Evolutionary conservation across 2,113 vertebrate species (phyloP).

Genomic region (Nansenia antarctica): DNA sequence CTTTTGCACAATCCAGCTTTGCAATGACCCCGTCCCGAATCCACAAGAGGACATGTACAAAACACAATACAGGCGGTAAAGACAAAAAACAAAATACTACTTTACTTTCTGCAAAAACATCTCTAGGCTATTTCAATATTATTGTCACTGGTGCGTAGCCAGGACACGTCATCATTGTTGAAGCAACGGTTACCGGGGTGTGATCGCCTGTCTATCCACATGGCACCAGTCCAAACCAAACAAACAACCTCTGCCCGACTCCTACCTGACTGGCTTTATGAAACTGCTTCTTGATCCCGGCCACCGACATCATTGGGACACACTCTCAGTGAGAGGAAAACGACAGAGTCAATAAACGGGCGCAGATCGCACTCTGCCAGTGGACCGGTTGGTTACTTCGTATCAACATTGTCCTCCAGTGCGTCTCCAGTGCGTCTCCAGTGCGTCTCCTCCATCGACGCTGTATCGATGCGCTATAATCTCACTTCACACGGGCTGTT

Average conservation of each 20-base stretch:
- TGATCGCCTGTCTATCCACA: not conserved
- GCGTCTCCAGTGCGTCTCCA: not conserved
- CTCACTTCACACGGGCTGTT: not conserved
- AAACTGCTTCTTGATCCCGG: constrained; percentile 92
- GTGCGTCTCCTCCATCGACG: not conserved
- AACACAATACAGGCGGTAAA: too few relatives aligned
- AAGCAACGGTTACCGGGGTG: not conserved
- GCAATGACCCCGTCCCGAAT: too few relatives aligned
- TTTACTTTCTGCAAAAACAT: too few relatives aligned
- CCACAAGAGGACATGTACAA: too few relatives aligned
- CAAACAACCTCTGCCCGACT: constrained; percentile 9
- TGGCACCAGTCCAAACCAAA: not conserved
- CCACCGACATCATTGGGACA: constrained; percentile 80
- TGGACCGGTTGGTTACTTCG: not conserved
- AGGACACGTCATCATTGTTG: not conserved
- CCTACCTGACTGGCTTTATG: constrained; percentile 93
- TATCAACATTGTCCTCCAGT: not conserved
- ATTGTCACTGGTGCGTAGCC: not conserved
- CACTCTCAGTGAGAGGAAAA: not conserved
- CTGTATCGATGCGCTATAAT: not conserved
- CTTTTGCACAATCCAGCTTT: too few relatives aligned
- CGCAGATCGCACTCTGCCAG: not conserved
- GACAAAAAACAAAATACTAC: too few relatives aligned
- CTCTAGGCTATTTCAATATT: too few relatives aligned
- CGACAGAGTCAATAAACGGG: not conserved